Evolutionary conservation across 2,113 vertebrate genomes (phyloP).

Genomic region (Ailuropoda melanoleuca): DNA sequence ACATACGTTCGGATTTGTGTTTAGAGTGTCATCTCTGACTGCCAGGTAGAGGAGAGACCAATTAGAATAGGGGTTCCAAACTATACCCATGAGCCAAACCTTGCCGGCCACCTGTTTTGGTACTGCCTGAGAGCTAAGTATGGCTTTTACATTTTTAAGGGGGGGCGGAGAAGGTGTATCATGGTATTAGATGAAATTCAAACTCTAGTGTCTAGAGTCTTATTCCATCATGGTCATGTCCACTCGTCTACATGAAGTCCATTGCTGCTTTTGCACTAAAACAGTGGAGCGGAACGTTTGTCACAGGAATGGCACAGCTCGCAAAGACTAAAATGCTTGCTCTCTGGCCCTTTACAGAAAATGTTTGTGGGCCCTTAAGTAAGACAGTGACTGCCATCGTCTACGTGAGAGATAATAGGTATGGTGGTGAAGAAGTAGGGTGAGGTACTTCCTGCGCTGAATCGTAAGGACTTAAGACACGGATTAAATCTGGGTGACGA

Average conservation of each 20-base stretch:
- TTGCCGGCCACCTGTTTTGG: background rate
- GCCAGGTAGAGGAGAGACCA: background rate
- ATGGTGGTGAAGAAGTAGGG: too few relatives aligned
- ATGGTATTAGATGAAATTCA: background rate
- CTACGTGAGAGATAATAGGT: background rate
- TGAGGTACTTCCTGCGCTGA: background rate
- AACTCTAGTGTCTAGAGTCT: background rate
- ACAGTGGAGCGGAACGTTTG: background rate
- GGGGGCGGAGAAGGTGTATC: background rate
- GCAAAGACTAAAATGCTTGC: background rate
- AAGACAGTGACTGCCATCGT: background rate
- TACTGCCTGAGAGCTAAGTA: background rate
- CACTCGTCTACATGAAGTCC: background rate
- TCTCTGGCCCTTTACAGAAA: background rate
- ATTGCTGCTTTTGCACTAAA: background rate
- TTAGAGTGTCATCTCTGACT: background rate
- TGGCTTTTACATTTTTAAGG: background rate
- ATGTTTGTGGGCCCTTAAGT: background rate
- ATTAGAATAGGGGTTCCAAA: background rate
- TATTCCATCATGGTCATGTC: background rate
- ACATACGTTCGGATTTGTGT: background rate
- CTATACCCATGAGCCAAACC: too few relatives aligned
- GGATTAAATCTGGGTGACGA: background rate
- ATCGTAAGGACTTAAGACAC: background rate
- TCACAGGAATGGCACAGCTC: background rate